Base-by-base conservation (phyloP, 2,113 vertebrate species). In the Vireo altiloquus region DNA sequence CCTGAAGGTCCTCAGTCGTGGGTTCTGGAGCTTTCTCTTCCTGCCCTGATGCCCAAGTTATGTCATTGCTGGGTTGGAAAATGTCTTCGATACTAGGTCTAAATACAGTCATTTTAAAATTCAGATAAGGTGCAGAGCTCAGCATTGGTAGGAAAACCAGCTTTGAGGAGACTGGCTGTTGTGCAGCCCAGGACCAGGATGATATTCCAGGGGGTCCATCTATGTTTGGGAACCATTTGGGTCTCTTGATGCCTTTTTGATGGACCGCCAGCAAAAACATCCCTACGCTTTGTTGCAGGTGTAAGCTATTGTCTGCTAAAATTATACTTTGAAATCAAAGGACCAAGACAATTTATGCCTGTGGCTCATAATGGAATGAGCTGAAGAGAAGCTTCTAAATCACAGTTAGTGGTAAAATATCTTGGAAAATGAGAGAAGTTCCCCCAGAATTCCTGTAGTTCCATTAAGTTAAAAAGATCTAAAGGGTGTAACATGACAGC, bases 161-260 rank as follows among this genome's bases (percentile, higher is more conserved):
- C 7, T 11, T 5, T 39, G 57, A 61, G 47, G 40, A 40, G 52
- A 3, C 21, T 24, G 65, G 8, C 30, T 21, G 63, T 9, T 3
- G 0, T 14, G 37, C 66, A 42, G 37, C 39, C 25, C 16, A 42
- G 25, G 14, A 7, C 21, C n/a, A 27, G 15, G 47, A 18, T 12
- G 4, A 25, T 53, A 22, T 28, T 46, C 56, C 20, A 70, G 42
- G 13, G 12, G 5, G 19, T 6, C 23, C 4, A 0, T 15, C 24
- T 33, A 12, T n/a, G 15, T 28, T 19, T 33, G 8, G 11, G 39
- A 49, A 4, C 33, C 31, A 16, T 6, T n/a, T 4, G 0, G 7
- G 11, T 40, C 20, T 69, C 54, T 4, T 8, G 13, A 54, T 21
- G 28, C 56, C 31, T 60, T 57, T 81, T 50, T 21, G 25, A 22